Base-by-base conservation (phyloP, 2,888 invertebrate genomes). In the Halocaridina rubra region DNA sequence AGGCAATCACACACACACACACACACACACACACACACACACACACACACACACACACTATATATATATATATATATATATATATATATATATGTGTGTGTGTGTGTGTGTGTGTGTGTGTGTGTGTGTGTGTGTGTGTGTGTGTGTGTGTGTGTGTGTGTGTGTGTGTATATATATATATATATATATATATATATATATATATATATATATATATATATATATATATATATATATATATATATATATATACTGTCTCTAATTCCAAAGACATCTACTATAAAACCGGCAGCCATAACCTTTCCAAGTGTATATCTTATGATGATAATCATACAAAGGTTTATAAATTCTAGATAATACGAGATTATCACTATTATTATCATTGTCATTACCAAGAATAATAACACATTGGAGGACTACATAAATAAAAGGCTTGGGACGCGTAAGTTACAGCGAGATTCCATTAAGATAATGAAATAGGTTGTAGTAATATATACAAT, bases 191-290 rank as follows among this genome's bases (percentile, higher is more conserved):
- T 2, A 59, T 2, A 59, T 59, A 59, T 59, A 59, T 59, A 59
- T 59, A 59, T 59, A 59, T 59, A 59, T 59, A 59, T 59, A 59
- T 59, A 59, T 59, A 59, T 59, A 59, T 59, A 59, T 59, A 59
- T 59, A 59, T 59, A 59, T 59, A 16, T 16, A 16, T 16, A 16
- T 1, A 53, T 53, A n/a, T 0, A 59, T 59, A 59, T 59, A 16
- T 59, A 59, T 16, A 2, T 2, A 59, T 59, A 59, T 59, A 24
- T 59, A 59, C 7, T 1, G n/a, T 59, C 7, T 59, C 10, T 59
- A 10, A 5, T n/a, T n/a, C n/a, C n/a, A n/a, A n/a, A n/a, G n/a
- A n/a, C n/a, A n/a, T n/a, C n/a, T n/a, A n/a, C n/a, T n/a, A n/a
- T n/a, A n/a, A n/a, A n/a, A n/a, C n/a, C n/a, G n/a, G n/a, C n/a